Percentiles rank a stretch among this genome's conserved stretches.
Conservation (phyloP, 1,140 invertebrate genomes). For the Dendrolimus kikuchii region DNA sequence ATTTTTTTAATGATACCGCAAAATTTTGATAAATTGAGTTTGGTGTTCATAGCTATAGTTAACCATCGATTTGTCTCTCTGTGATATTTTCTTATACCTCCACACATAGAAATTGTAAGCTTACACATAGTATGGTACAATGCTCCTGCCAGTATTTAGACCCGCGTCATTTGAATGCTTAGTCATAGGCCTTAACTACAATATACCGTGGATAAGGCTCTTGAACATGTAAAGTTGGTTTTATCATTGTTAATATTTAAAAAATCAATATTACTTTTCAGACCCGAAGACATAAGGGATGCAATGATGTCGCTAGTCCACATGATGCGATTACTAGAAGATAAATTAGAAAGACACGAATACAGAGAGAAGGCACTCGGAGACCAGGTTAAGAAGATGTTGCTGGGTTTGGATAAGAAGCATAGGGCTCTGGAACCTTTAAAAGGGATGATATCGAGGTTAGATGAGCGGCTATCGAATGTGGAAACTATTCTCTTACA, state of each 20-base stretch:
- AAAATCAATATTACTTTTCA: conserved; percentile 40
- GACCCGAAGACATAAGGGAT: conserved; percentile 86
- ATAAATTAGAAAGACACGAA: conserved; percentile 90
- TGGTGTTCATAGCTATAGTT: no score
- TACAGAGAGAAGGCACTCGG: conserved; percentile 83
- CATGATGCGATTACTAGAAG: conserved; percentile 83
- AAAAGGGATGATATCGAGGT: conserved; percentile 75
- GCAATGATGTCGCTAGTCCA: conserved; percentile 87
- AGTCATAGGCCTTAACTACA: no score
- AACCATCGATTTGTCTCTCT: no score
- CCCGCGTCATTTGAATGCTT: no score
- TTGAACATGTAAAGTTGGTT: not conserved
- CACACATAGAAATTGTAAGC: no score
- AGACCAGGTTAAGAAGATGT: conserved; percentile 83
- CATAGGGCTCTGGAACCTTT: conserved; percentile 79
- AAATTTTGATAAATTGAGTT: no score
- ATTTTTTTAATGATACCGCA: no score
- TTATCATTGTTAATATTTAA: not conserved
- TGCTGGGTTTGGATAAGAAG: conserved; percentile 81
- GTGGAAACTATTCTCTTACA: conserved; percentile 79
- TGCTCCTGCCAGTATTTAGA: no score
- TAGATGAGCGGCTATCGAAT: conserved; percentile 80
- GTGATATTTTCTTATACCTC: no score
- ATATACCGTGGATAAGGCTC: no score
- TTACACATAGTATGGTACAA: no score